Evolutionary conservation across 2,888 invertebrate species (phyloP).

Genomic region (Diplolepis rosae): DNA sequence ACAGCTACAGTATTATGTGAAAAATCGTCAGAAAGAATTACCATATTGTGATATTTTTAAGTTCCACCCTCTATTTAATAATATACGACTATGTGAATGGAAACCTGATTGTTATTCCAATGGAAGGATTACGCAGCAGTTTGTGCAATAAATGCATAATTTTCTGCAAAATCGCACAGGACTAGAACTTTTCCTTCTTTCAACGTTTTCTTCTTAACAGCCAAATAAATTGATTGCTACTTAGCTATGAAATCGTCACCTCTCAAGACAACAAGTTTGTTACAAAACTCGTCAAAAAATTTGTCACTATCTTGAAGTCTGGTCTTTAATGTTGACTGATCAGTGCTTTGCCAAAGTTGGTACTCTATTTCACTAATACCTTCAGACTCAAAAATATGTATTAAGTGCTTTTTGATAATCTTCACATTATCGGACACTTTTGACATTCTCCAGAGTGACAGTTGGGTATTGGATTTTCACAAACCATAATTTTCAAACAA

Average conservation of each 20-base stretch:
- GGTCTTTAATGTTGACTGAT: not conserved
- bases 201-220: not conserved
- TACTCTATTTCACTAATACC: not conserved
- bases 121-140: not conserved
- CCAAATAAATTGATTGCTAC: not conserved
- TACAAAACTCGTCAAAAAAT: not conserved
- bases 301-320: not conserved
- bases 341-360: not conserved
- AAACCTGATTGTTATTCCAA: not conserved
- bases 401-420: not conserved
- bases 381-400: not conserved
- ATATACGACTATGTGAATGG: not conserved
- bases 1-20: not conserved
- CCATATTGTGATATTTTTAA: not conserved
- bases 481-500: slow-evolving; percentile 5
- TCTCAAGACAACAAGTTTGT: not conserved
- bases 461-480: not conserved
- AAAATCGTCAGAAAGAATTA: not conserved
- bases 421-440: not conserved
- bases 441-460: slow-evolving; percentile 10
- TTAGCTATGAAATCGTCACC: not conserved
- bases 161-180: not conserved
- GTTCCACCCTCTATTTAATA: not conserved
- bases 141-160: not conserved
- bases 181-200: not conserved